These are phyloP conservation scores for Ptychoptera contaminata DNA, from an alignment of 2,888 invertebrate species.

Conservation along the genomic window DNA sequence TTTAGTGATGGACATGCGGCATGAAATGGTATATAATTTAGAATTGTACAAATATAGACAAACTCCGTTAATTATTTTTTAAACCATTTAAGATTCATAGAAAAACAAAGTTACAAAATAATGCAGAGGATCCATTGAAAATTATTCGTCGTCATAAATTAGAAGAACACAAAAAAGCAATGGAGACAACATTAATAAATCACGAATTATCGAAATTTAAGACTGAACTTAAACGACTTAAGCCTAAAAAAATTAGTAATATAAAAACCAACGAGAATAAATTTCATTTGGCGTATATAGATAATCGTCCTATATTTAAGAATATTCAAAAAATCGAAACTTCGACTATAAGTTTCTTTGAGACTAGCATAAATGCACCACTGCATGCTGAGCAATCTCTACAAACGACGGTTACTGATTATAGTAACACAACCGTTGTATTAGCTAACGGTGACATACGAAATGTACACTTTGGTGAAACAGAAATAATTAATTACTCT, in stretches of 20 bases:
- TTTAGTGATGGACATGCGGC: constrained; percentile 29
- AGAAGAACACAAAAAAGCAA: constrained; percentile 19
- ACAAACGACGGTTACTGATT: no score
- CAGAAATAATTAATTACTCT: not conserved
- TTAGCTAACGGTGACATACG: no score
- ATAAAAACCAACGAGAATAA: no score
- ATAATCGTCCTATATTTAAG: constrained; percentile 18
- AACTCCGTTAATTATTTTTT: not conserved
- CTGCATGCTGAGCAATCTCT: no score
- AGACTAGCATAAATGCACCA: no score
- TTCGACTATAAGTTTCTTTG: constrained; percentile 15
- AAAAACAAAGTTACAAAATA: constrained; percentile 5
- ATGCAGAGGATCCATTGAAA: not conserved
- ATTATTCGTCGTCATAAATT: constrained; percentile 22
- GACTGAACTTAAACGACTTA: constrained; percentile 20
- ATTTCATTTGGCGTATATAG: constrained; percentile 10
- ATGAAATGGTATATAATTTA: constrained; percentile 21
- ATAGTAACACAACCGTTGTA: no score
- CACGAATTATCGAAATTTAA: constrained; percentile 26
- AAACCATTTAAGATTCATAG: constrained; percentile 4
- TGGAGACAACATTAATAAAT: constrained; percentile 13
- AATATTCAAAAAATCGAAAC: constrained; percentile 19
- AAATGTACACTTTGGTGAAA: not conserved
- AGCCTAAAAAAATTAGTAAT: constrained; percentile 10
- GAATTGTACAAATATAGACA: no score